These are phyloP conservation scores for Esox masquinongy DNA, from an alignment of 2,797 vertebrate species.

Conservation along the genomic window DNA sequence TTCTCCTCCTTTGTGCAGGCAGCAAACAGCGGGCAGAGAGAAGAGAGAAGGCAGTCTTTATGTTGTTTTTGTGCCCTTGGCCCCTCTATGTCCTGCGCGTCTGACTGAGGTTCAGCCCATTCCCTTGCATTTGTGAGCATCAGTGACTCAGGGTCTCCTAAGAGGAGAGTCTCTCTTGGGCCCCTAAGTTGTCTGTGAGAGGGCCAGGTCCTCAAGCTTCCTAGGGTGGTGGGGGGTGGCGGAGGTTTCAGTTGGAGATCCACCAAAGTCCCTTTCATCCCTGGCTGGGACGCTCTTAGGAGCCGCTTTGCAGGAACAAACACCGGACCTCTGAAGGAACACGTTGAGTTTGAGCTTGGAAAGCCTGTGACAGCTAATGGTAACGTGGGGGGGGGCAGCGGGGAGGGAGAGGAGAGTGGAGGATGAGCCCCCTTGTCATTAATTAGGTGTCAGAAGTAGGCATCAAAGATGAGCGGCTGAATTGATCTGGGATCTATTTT, in stretches of 20 bases:
- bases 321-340: not conserved
- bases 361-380: not conserved
- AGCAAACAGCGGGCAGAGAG: slow-evolving; percentile 40
- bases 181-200: slow-evolving; percentile 29
- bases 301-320: not conserved
- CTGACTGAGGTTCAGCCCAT: slow-evolving; percentile 30
- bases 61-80: slow-evolving; percentile 57
- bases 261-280: not conserved
- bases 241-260: not conserved
- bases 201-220: slow-evolving; percentile 28
- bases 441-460: slow-evolving; percentile 55
- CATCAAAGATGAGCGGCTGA: slow-evolving; percentile 35
- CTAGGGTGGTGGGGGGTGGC: not conserved
- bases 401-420: slow-evolving; percentile 19
- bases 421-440: slow-evolving; percentile 35
- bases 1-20: slow-evolving; percentile 24
- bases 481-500: slow-evolving; percentile 34
- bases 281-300: not conserved
- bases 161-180: slow-evolving; percentile 13
- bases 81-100: slow-evolving; percentile 14
- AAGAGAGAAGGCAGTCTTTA: slow-evolving; percentile 51
- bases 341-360: not conserved
- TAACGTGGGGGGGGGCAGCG: not conserved
- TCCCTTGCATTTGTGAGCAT: slow-evolving; percentile 46
- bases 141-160: slow-evolving; percentile 32